Conservation (phyloP, 1,140 invertebrate species). For the Zaprionus camerounensis region DNA sequence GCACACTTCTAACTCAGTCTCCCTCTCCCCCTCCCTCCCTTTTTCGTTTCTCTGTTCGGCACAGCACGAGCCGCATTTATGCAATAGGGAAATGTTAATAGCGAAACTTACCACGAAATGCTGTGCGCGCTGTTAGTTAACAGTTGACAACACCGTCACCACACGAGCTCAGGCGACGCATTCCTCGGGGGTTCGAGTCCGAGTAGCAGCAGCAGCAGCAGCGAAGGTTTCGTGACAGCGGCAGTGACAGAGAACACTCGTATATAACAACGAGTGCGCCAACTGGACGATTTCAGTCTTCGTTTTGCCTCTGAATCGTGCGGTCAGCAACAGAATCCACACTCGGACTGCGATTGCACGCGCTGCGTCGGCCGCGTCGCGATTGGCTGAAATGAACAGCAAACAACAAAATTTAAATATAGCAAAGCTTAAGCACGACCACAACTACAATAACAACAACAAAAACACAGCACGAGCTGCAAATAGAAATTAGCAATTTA, state of each 20-base stretch:
- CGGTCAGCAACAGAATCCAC: conserved; percentile 63
- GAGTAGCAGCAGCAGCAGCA: background rate
- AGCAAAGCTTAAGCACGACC: conserved; percentile 17
- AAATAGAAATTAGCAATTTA: conserved; percentile 1
- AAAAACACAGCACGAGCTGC: background rate
- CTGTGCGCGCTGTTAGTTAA: conserved; percentile 21
- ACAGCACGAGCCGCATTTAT: background rate
- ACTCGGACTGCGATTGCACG: conserved; percentile 38
- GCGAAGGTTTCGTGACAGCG: background rate
- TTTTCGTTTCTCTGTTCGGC: too few species aligned
- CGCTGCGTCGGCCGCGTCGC: conserved; percentile 65
- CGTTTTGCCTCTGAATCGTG: conserved; percentile 82
- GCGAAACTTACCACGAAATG: conserved; percentile 53
- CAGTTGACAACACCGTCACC: background rate
- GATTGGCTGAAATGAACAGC: conserved; percentile 55
- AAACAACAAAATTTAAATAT: conserved; percentile 38
- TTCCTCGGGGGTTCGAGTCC: conserved; percentile 18
- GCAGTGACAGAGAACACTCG: conserved; percentile 14
- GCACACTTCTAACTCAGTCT: conserved; percentile 24
- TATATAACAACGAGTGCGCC: conserved; percentile 81
- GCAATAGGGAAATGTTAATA: conserved; percentile 22
- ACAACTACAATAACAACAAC: background rate
- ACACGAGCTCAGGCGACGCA: background rate
- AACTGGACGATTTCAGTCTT: conserved; percentile 74
- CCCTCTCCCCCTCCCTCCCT: background rate